These are phyloP conservation scores for Ctenopoma kingsleyae DNA, from an alignment of 2,797 vertebrate species.

Conservation along the genomic window DNA sequence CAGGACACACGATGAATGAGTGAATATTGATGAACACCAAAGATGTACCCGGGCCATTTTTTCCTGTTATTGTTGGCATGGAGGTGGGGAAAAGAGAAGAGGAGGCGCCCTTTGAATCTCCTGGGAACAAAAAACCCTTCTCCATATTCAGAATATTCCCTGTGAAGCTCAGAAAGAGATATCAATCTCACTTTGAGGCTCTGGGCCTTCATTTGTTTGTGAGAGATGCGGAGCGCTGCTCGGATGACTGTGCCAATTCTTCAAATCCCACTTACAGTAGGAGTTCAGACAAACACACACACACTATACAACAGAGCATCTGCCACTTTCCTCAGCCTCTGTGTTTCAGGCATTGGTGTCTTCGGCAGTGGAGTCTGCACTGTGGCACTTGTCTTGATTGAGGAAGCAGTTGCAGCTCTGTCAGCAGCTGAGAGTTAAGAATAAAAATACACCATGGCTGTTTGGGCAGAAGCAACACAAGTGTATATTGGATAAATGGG, in stretches of 20 bases:
- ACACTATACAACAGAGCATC: slow-evolving; percentile 59
- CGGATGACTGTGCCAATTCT: slow-evolving; percentile 89
- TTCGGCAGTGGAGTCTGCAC: slow-evolving; percentile 62
- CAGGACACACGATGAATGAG: slow-evolving; percentile 86
- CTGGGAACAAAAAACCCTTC: slow-evolving; percentile 84
- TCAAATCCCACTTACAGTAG: slow-evolving; percentile 89
- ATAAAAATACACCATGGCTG: slow-evolving; percentile 60
- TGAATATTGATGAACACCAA: slow-evolving; percentile 89
- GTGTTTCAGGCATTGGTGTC: slow-evolving; percentile 70
- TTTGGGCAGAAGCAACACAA: slow-evolving; percentile 60
- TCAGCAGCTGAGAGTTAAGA: slow-evolving; percentile 61
- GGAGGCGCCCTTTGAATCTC: slow-evolving; percentile 76
- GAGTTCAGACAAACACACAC: slow-evolving; percentile 69
- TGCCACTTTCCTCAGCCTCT: slow-evolving; percentile 73
- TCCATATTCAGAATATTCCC: slow-evolving; percentile 92
- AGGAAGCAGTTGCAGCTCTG: slow-evolving; percentile 70
- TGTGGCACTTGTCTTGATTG: slow-evolving; percentile 69
- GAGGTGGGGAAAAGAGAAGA: slow-evolving; percentile 63
- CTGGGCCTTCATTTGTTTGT: slow-evolving; percentile 90
- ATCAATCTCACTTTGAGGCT: slow-evolving; percentile 94
- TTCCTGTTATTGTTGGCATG: slow-evolving; percentile 65
- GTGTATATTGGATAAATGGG: slow-evolving; percentile 51
- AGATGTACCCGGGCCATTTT: slow-evolving; percentile 80
- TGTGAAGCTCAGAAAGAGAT: slow-evolving; percentile 90
- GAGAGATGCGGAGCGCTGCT: slow-evolving; percentile 84